phyloP scores from a whole-genome alignment of 2,888 invertebrate species.

The Smittia aterrima region DNA sequence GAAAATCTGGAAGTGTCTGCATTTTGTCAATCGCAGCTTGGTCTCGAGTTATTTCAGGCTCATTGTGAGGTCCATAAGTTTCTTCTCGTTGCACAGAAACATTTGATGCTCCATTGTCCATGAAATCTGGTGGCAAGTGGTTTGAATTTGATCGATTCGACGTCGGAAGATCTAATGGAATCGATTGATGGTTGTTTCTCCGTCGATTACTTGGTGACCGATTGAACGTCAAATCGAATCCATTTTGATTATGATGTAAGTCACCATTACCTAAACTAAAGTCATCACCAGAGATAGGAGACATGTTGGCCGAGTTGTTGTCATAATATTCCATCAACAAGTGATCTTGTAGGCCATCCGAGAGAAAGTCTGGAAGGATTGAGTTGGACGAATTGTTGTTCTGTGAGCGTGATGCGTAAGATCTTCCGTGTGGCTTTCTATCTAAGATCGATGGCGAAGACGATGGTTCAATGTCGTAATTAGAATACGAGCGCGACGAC shows the following conservation, averaged over 20 bases:
- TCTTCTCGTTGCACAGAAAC: slow-evolving; percentile 37
- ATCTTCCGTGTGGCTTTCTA: slow-evolving; percentile 23
- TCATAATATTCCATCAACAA: slow-evolving; percentile 71
- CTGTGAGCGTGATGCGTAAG: slow-evolving; percentile 41
- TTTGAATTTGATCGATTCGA: not conserved
- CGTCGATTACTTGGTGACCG: slow-evolving; percentile 31
- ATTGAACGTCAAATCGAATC: slow-evolving; percentile 42
- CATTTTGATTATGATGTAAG: not conserved
- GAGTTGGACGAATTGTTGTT: slow-evolving; percentile 42
- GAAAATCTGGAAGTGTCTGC: slow-evolving; percentile 66
- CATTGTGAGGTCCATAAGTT: slow-evolving; percentile 31
- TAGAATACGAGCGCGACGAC: slow-evolving; percentile 50
- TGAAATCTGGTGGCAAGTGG: slow-evolving; percentile 35
- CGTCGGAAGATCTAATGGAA: slow-evolving; percentile 43
- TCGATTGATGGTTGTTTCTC: slow-evolving; percentile 16
- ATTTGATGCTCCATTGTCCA: slow-evolving; percentile 27
- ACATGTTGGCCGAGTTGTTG: slow-evolving; percentile 49
- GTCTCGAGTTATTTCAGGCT: slow-evolving; percentile 35
- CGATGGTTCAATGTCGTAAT: slow-evolving; percentile 50
- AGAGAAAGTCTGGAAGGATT: slow-evolving; percentile 58
- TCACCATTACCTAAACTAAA: slow-evolving; percentile 18
- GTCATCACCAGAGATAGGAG: slow-evolving; percentile 46
- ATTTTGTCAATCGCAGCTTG: slow-evolving; percentile 39
- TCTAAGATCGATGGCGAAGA: slow-evolving; percentile 38
- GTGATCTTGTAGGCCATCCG: slow-evolving; percentile 86